These are phyloP conservation scores for Manacus vitellinus DNA, from an alignment of 2,113 vertebrate species.

Conservation along the genomic window DNA sequence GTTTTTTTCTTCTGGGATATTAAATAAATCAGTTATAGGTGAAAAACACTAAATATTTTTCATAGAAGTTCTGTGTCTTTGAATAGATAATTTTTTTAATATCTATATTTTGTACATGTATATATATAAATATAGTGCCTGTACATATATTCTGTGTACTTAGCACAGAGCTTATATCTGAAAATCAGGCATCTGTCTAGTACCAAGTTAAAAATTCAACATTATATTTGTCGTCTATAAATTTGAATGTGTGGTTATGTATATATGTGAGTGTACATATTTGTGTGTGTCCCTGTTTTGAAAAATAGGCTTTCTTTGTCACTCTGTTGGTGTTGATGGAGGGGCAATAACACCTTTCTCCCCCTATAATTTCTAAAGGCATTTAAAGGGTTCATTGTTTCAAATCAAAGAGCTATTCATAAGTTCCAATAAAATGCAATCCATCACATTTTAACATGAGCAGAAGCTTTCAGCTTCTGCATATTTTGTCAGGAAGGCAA, in stretches of 20 bases:
- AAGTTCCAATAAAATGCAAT: conserved; percentile 45
- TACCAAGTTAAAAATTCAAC: neutral
- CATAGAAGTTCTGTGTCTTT: neutral
- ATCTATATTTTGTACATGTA: neutral
- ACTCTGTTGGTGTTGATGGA: neutral
- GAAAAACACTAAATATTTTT: neutral
- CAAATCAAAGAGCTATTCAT: conserved; percentile 51
- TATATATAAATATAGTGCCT: neutral
- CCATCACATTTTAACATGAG: conserved; percentile 27
- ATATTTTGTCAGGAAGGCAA: conserved; percentile 56
- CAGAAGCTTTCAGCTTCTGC: conserved; percentile 49
- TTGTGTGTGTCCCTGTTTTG: neutral
- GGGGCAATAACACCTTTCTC: neutral
- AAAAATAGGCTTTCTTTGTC: neutral
- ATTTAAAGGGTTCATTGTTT: conserved; percentile 38
- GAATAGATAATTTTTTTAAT: neutral
- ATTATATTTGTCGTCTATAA: neutral
- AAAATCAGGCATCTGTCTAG: neutral
- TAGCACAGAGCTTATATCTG: neutral
- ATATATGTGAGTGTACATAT: neutral
- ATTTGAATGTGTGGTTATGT: neutral
- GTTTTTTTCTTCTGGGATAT: neutral
- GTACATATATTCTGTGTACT: neutral
- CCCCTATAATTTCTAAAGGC: neutral
- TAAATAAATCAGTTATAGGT: neutral